Evolutionary conservation across 2,113 vertebrate species (phyloP), one percentile per base, ranked within the genome.

Genomic region (Phalacrocorax brasilianus): DNA sequence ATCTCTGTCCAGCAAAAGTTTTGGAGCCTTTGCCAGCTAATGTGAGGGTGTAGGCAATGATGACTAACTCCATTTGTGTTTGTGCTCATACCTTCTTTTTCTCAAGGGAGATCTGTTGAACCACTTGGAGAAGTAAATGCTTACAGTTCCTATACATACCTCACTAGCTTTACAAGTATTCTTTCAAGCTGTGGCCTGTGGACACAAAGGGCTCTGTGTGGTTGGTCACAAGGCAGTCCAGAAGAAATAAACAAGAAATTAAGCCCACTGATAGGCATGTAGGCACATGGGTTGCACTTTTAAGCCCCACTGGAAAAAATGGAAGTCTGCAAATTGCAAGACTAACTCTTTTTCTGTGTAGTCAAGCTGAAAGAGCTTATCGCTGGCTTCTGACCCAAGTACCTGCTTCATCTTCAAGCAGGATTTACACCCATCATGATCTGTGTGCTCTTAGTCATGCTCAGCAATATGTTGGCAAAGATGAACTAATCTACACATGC

Each of bases 1-100:
- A 96, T 97, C 95, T 96, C 65, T 0, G 40, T 52, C 52, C 61
- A 87, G 95, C 96, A 96, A 94, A 91, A 95, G 90, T 83, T 88
- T 83, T 88, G 61, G 86, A 85, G 88, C 67, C 79, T 92, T 86
- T 94, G 92, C 92, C 96, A 97, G 83, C 72, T 93, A 7, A 56
- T 77, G 56, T 13, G 42, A 71, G 96, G 93, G 96, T 96, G 95
- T 96, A 96, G 93, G 88, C 90, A 78, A 4, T 15, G 63, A 42
- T 61, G 85, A 85, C 75, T 86, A 62, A 81, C 83, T 85, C 27
- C 0, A 4, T 75, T 71, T 83, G 35, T 1, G 2, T 85, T 94
- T 94, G 44, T 86, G 55, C 18, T 91, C 15, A 26, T 58, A 44
- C 68, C 11, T 86, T 81, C 18, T 56, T 82, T 76, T 94, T 78